Evolutionary conservation across 2,888 invertebrate species (phyloP).

Genomic region (Agonum fuliginosum): DNA sequence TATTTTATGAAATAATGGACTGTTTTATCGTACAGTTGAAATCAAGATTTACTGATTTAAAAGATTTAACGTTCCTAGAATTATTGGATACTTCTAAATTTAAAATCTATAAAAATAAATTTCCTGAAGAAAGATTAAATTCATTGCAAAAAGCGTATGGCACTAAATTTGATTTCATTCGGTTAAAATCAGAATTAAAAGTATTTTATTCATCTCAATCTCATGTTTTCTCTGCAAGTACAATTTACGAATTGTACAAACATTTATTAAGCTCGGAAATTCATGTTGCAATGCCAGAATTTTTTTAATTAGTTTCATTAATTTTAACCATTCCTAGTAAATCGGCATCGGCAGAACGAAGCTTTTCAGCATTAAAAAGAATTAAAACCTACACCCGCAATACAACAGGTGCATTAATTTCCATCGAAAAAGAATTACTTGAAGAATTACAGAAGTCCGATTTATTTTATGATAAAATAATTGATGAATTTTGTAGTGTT

Average conservation of each 20-base stretch:
- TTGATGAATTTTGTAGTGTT: too few relatives aligned
- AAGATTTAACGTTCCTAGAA: neutral
- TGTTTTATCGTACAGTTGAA: slow-evolving; percentile 18
- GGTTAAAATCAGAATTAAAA: slow-evolving; percentile 1
- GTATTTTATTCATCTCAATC: neutral
- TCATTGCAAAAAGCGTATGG: neutral
- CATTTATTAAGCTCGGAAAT: neutral
- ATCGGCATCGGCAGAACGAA: neutral
- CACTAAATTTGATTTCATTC: slow-evolving; percentile 6
- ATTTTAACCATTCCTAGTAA: neutral
- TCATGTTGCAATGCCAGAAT: neutral
- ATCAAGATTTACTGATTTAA: slow-evolving; percentile 3
- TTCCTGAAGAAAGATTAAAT: neutral
- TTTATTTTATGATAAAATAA: too few relatives aligned
- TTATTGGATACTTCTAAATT: neutral
- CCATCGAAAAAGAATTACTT: neutral
- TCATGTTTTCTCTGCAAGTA: neutral
- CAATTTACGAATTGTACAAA: neutral
- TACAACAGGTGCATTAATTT: neutral
- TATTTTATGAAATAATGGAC: slow-evolving; percentile 31
- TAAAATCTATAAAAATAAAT: neutral
- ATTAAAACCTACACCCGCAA: neutral
- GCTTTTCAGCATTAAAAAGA: neutral
- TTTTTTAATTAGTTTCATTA: neutral
- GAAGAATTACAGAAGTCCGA: neutral